Evolutionary conservation across 2,888 invertebrate species (phyloP), one percentile per base, ranked within the genome.

Genomic region (Tetramorium bicarinatum): DNA sequence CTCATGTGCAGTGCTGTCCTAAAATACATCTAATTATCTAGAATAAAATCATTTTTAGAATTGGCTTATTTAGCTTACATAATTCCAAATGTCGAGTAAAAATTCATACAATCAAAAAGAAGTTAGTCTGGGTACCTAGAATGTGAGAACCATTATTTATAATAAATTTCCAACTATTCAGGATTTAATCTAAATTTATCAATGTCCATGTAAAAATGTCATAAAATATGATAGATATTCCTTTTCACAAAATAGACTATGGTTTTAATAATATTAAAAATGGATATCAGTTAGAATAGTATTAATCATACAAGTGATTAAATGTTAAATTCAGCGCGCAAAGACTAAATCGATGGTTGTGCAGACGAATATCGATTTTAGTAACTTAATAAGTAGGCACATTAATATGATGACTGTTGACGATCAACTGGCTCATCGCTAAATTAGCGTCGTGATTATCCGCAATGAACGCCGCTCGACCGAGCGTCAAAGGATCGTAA

Each of bases 391-490:
- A 79, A 71, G 47, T 59, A 79, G 34, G 0, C 56, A 59, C 18
- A 25, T 61, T 79, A 71, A 79, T 64, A 62, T 21, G 76, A 81
- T 75, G 75, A 80, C 54, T 59, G 44, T 72, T 71, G 72, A 81
- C 77, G 85, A 67, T 71, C 56, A 71, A 79, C 87, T 91, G 88
- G 89, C 88, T 91, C 87, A 85, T 77, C 82, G 88, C 88, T 89
- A 91, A 89, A 91, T 90, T 89, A 90, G 84, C 83, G 83, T 61
- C 61, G 52, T 85, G 91, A 89, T 90, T 91, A 91, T 91, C 87
- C 84, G 80, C 82, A 82, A 49, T 79, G 86, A 85, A 87, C 79
- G 49, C 82, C 69, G 74, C 61, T 83, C 83, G 76, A 87, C 88
- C 87, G 76, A 85, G 80, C 81, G 82, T 87, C 83, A 86, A 86